These are phyloP conservation scores for Chirona hameri DNA, from an alignment of 2,888 invertebrate species.

Conservation along the genomic window DNA sequence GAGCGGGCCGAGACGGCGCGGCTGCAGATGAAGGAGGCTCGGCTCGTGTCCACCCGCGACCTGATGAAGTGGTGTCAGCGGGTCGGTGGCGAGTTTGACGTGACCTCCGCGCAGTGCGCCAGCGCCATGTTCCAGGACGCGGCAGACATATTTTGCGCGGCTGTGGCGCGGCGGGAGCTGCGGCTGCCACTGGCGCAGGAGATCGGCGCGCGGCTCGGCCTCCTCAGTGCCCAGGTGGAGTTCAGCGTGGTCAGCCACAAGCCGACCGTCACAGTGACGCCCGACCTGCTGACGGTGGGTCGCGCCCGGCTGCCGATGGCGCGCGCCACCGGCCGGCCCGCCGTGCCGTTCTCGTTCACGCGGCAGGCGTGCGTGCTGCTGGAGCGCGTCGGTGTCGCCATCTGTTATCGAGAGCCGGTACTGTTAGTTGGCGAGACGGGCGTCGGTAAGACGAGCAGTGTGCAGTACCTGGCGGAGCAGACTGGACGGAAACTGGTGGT, in stretches of 20 bases:
- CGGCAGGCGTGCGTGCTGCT: slow-evolving; percentile 73
- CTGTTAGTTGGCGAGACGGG: slow-evolving; percentile 97
- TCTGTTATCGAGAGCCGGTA: slow-evolving; percentile 79
- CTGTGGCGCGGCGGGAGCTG: slow-evolving; percentile 35
- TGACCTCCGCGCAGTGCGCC: slow-evolving; percentile 64
- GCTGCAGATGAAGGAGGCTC: neutral
- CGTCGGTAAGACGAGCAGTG: slow-evolving; percentile 93
- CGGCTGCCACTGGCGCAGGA: slow-evolving; percentile 65
- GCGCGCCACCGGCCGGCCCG: neutral
- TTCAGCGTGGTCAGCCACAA: slow-evolving; percentile 74
- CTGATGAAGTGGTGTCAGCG: slow-evolving; percentile 86
- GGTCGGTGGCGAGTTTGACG: slow-evolving; percentile 67
- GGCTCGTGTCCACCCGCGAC: slow-evolving; percentile 56
- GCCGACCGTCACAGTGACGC: slow-evolving; percentile 63
- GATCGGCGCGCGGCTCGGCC: slow-evolving; percentile 76
- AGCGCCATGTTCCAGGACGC: slow-evolving; percentile 67
- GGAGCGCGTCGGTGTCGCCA: slow-evolving; percentile 82
- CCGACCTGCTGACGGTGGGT: slow-evolving; percentile 64
- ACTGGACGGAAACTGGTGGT: slow-evolving; percentile 82
- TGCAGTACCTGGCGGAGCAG: slow-evolving; percentile 83
- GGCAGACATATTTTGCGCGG: slow-evolving; percentile 39
- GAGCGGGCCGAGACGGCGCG: neutral
- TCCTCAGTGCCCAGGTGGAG: slow-evolving; percentile 74
- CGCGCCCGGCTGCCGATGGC: slow-evolving; percentile 53
- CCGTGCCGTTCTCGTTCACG: slow-evolving; percentile 68